Conservation (phyloP, 2,888 invertebrate species). For the Ochropleura leucogaster region DNA sequence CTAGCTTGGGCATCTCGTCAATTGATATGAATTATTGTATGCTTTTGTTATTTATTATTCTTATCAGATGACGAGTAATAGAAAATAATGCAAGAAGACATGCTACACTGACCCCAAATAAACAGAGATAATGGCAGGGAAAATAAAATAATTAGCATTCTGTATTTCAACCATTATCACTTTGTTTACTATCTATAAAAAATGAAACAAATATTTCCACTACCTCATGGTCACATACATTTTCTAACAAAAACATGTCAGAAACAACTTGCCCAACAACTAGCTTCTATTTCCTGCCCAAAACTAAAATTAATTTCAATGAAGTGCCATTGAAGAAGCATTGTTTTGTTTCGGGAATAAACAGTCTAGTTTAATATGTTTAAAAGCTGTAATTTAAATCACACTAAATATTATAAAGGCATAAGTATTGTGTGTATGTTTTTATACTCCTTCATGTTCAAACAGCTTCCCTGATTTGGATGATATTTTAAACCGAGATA, state of each 20-base stretch:
- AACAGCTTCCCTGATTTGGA: no score
- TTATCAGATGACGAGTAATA: no score
- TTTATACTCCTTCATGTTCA: no score
- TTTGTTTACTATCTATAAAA: background rate
- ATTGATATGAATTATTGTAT: background rate
- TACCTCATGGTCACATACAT: background rate
- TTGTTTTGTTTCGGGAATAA: background rate
- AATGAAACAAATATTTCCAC: background rate
- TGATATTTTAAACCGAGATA: no score
- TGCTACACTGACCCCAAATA: no score
- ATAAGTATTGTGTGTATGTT: no score
- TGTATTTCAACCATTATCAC: background rate
- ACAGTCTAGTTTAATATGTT: background rate
- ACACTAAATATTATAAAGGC: background rate
- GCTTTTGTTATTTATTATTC: no score
- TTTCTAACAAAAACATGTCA: conserved; percentile 11
- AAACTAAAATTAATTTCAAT: conserved; percentile 42
- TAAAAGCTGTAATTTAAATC: background rate
- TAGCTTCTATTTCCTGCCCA: background rate
- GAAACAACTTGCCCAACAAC: conserved; percentile 9
- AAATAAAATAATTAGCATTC: background rate
- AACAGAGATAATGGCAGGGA: no score
- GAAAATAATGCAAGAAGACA: no score
- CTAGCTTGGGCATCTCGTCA: background rate
- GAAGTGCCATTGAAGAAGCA: background rate